Base-by-base conservation (phyloP, 2,888 invertebrate genomes). In the Pandemis heparana region DNA sequence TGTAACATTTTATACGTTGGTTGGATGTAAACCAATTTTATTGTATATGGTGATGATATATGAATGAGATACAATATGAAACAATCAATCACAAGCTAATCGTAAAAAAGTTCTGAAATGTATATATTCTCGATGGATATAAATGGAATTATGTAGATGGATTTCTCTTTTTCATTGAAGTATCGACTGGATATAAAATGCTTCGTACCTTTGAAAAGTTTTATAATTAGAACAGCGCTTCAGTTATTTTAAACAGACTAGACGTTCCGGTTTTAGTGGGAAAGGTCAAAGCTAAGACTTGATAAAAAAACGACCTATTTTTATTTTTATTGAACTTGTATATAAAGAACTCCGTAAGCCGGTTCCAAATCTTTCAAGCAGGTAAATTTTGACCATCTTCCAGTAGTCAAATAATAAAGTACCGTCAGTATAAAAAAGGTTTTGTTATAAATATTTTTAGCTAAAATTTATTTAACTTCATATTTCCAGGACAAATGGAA, bases 31-130 rank as follows among this genome's bases (percentile, higher is more conserved):
- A 51, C 16, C n/a, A n/a, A 12, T 51, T 51, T 53, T 18, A 53
- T 53, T 18, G 0, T 6, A 51, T 53, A 1, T 18, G 18, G 12
- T 12, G 3, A 5, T 12, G 1, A 56, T 5, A 56, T 56, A 10
- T 5, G 18, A 56, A 56, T 18, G 10, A 23, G 9, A 23, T 10
- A 23, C 10, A 23, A 23, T 56, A 5, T 12, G 56, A 10, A 23
- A 56, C 23, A 23, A 56, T 56, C 18, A 56, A 23, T 23, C 56
- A 23, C 10, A 9, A 56, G 16, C 16, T 10, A 6, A 56, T 23
- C 56, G 18, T 53, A 56, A 56, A 53, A 56, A 56, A 56, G 56
- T 56, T 23, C 12, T 23, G 56, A 56, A 56, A 23, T 4, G 12
- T 56, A 56, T 56, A 56, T 23, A 32, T 23, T 23, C 56, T 56